These are phyloP conservation scores for Campaea margaritaria DNA, from an alignment of 2,888 invertebrate genomes.

Conservation along the genomic window DNA sequence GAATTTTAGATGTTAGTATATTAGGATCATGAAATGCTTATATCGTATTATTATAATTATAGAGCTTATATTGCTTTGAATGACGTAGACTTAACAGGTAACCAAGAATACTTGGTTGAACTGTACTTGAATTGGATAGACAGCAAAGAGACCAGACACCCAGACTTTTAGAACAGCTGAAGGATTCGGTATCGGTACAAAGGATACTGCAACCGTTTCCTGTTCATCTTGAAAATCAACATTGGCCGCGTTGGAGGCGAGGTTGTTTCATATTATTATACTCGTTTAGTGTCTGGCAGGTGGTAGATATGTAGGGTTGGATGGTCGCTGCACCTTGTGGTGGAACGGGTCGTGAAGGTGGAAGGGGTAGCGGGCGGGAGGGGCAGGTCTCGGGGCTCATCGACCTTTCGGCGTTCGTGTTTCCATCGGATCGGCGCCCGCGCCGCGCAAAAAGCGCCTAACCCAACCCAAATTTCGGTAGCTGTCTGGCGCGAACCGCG, in stretches of 20 bases:
- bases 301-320: slow-evolving; percentile 82
- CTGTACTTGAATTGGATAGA: too few species aligned
- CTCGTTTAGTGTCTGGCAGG: slow-evolving; percentile 80
- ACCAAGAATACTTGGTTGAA: too few species aligned
- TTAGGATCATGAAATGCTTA: too few species aligned
- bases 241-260: slow-evolving; percentile 46
- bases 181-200: slow-evolving; percentile 23
- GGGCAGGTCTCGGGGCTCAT: slow-evolving; percentile 63
- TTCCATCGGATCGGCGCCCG: slow-evolving; percentile 62
- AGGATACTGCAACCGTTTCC: slow-evolving; percentile 33
- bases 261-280: slow-evolving; percentile 59
- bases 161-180: neutral
- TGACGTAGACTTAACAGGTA: too few species aligned
- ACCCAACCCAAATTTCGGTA: slow-evolving; percentile 81
- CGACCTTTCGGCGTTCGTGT: slow-evolving; percentile 71
- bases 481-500: slow-evolving; percentile 74
- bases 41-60: too few species aligned
- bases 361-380: slow-evolving; percentile 52
- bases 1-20: too few species aligned
- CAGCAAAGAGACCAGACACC: too few species aligned
- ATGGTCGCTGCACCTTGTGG: slow-evolving; percentile 78
- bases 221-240: slow-evolving; percentile 52
- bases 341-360: slow-evolving; percentile 72
- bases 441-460: slow-evolving; percentile 74
- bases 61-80: too few species aligned